phyloP scores from a whole-genome alignment of 2,888 invertebrate species.

The Ormyrus labotus region DNA sequence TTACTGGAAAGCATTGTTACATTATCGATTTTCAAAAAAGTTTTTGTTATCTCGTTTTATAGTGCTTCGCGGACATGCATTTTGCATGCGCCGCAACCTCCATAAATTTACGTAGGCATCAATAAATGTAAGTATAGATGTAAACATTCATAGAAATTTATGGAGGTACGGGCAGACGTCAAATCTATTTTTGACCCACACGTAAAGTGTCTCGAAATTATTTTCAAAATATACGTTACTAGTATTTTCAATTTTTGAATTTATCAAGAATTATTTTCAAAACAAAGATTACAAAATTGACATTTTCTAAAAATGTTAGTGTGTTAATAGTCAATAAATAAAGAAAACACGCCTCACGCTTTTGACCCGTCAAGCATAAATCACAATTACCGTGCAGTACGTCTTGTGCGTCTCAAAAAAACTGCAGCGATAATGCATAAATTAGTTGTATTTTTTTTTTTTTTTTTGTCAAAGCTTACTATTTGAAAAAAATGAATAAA shows the following conservation, averaged over 20 bases:
- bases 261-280: background rate
- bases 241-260: background rate
- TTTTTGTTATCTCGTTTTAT: background rate
- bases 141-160: conserved; percentile 28
- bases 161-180: conserved; percentile 12
- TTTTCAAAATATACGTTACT: background rate
- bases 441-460: no score
- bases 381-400: no score
- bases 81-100: background rate
- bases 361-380: no score
- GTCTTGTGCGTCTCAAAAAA: no score
- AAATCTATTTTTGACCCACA: conserved; percentile 17
- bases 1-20: background rate
- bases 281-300: background rate
- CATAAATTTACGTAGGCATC: conserved; percentile 28
- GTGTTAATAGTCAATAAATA: background rate
- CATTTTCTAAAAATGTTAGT: background rate
- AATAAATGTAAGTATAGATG: conserved; percentile 32
- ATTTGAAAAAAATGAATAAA: background rate
- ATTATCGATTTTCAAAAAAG: conserved; percentile 1
- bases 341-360: no score
- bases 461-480: no score
- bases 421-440: no score
- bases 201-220: background rate
- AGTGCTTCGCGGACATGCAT: background rate